Evolutionary conservation across 2,888 invertebrate species (phyloP), one percentile per base, ranked within the genome.

Genomic region (Germaria angustata): DNA sequence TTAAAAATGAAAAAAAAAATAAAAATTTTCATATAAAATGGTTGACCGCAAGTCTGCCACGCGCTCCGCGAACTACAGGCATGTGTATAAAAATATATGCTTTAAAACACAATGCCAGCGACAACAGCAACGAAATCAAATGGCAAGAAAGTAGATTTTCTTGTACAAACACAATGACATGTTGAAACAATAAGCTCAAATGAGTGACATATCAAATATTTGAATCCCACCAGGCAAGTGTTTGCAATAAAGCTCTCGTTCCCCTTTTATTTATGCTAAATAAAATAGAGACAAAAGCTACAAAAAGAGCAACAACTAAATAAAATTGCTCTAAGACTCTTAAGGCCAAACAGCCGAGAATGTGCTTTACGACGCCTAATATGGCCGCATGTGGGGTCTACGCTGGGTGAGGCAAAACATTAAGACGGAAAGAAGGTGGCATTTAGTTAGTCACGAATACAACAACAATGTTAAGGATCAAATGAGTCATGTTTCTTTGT

Each of bases 241-340:
- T 61, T 72, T 72, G 32, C 41, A 51, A 63, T 72, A 61, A 72
- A 72, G 51, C 41, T 41, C 53, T 41, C 53, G 32, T 51, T 61
- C 13, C 32, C 15, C 6, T 34, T 32, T 39, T n/a, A 22, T 55
- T 57, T 36, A 46, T 71, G 24, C 71, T 32, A 36, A 71, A 44
- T n/a, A 46, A 15, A 22, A 9, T 15, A 9, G 51, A 32, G 15
- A n/a, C 20, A 44, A 22, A 22, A 44, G 6, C n/a, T 2, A 55
- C 1, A 32, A 72, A 1, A 32, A 32, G 17, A 59, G 55, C 46
- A 66, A 39, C 41, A 41, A 68, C 28, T 51, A 20, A 66, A 51
- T 49, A 68, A 55, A 39, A 32, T 13, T 41, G 17, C 7, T 17
- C 20, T 32, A 11, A 61, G n/a, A 41, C 17, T 2, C n/a, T 39